Evolutionary conservation across 2,888 invertebrate species (phyloP), one percentile per base, ranked within the genome.

Genomic region (Conus canariensis): DNA sequence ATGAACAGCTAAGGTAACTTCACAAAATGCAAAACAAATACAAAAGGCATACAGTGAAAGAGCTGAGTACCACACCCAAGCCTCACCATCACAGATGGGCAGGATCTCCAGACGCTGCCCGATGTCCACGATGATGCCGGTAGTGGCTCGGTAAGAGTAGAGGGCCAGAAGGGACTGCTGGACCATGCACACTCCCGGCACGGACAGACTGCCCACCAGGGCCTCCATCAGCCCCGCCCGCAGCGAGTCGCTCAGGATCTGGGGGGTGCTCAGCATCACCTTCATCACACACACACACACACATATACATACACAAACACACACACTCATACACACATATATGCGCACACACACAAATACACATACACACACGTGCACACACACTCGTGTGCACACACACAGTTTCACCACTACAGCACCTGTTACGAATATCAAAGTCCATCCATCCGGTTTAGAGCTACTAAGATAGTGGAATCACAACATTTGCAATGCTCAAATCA

Each of bases 41-140:
- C 45, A 45, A 45, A 45, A 0, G 2, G 45, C 45, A 45, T 45
- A 45, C 45, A 45, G 45, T 45, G 45, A 45, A 1, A 45, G 45
- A 45, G 30, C 30, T 2, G 2, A 30, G 45, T 45, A 45, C 45
- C 45, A 45, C 3, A 45, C 45, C 45, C 45, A 45, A 45, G 45
- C 45, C 96, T 92, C 92, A 97, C 97, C 97, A 94, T 97, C 97
- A 93, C 97, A 97, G 77, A 97, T 96, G 56, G 97, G 97, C 74
- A 97, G 95, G 74, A 97, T 97, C 92, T 97, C 97, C 90, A 97
- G 95, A 90, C 97, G 95, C 92, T 97, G 97, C 59, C 97, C 97
- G 88, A 97, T 96, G 94, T 97, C 97, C 30, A 97, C 97, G 64
- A 97, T 97, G 87, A 97, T 97, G 45, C 97, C 97, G 14, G 97